These are phyloP conservation scores for Notothenia coriiceps DNA, from an alignment of 2,113 vertebrate genomes.

Conservation along the genomic window DNA sequence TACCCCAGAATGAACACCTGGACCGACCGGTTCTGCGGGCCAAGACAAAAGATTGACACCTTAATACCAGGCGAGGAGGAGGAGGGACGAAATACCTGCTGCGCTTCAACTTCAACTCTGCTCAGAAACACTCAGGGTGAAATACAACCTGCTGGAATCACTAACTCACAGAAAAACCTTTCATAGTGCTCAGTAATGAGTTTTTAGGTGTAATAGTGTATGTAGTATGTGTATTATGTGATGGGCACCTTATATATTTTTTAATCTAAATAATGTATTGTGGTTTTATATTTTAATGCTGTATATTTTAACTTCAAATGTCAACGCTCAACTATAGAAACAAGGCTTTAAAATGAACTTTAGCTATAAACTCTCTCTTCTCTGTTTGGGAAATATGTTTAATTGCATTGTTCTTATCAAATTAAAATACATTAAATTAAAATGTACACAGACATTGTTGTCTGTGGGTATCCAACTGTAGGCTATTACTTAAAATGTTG, in stretches of 20 bases:
- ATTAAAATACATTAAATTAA: too few relatives aligned
- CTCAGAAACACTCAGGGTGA: slow-evolving; percentile 18
- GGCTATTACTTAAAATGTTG: not conserved
- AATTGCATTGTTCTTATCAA: too few relatives aligned
- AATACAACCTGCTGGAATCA: slow-evolving; percentile 4
- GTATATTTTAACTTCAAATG: too few relatives aligned
- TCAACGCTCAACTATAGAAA: too few relatives aligned
- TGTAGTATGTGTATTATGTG: too few relatives aligned
- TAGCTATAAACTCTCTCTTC: too few relatives aligned
- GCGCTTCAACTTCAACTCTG: slow-evolving; percentile 26
- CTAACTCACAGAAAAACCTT: not conserved
- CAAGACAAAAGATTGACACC: slow-evolving; percentile 80
- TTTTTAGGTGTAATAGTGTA: not conserved
- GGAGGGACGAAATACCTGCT: slow-evolving; percentile 69
- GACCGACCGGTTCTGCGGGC: slow-evolving; percentile 76
- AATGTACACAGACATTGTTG: not conserved
- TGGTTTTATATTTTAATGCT: too few relatives aligned
- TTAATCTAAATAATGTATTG: too few relatives aligned
- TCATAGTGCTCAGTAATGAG: not conserved
- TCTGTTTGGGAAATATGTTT: too few relatives aligned
- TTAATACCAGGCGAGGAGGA: slow-evolving; percentile 61
- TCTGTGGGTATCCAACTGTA: not conserved
- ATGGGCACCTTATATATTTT: too few relatives aligned
- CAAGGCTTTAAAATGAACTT: too few relatives aligned
- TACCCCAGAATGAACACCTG: slow-evolving; percentile 61